Evolutionary conservation across 2,797 vertebrate genomes (phyloP).

Genomic region (Lates japonicus): DNA sequence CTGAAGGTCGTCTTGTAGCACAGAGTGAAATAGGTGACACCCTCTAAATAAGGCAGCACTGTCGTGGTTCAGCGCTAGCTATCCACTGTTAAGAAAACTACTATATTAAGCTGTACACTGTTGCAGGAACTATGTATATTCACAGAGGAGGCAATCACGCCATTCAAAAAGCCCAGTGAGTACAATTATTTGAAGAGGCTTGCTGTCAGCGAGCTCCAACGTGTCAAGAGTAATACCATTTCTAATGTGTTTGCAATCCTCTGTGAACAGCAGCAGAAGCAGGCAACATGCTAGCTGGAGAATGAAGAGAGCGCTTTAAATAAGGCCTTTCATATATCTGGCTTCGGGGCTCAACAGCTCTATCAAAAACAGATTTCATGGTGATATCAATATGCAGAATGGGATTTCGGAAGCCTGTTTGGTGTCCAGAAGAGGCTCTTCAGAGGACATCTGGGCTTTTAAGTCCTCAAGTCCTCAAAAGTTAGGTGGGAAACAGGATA

Average conservation of each 20-base stretch:
- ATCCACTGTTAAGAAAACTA: slow-evolving; percentile 25
- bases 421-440: slow-evolving; percentile 14
- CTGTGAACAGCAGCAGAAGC: slow-evolving; percentile 14
- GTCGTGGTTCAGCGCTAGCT: slow-evolving; percentile 11
- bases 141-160: slow-evolving; percentile 45
- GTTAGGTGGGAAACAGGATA: neutral
- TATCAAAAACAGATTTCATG: slow-evolving; percentile 9
- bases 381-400: slow-evolving; percentile 18
- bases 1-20: neutral
- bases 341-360: slow-evolving; percentile 5
- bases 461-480: neutral
- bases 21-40: slow-evolving; percentile 18
- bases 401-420: slow-evolving; percentile 19
- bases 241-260: slow-evolving; percentile 49
- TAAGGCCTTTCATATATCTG: slow-evolving; percentile 16
- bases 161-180: slow-evolving; percentile 52
- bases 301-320: slow-evolving; percentile 18
- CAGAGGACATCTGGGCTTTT: neutral
- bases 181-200: slow-evolving; percentile 62
- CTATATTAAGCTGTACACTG: slow-evolving; percentile 47
- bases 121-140: slow-evolving; percentile 37
- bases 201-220: slow-evolving; percentile 34
- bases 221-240: slow-evolving; percentile 52
- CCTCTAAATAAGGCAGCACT: slow-evolving; percentile 38
- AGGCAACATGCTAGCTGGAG: slow-evolving; percentile 30